Evolutionary conservation across 2,113 vertebrate genomes (phyloP), one percentile per base, ranked within the genome.

Genomic region (Litocranius walleri): DNA sequence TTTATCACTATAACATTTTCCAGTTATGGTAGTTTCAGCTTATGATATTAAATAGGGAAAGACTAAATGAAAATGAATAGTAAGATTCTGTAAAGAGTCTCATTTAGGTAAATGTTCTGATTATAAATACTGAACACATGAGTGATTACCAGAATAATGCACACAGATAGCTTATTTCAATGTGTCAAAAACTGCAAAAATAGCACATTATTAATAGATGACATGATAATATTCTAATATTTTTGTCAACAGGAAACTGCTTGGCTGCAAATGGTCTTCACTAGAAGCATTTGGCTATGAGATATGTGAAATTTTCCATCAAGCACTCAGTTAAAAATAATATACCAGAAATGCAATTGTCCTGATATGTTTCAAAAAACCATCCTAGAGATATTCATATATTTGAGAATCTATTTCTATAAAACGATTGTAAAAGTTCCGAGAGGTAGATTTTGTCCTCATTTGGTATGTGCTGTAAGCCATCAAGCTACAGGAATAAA

Each of bases 181-280:
- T 62, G 21, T 94, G 89, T 94, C 82, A 97, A 93, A 95, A 88
- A 36, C 50, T 94, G 61, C 67, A 89, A 71, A 97, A 94, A 71
- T 71, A 95, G 48, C 40, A 89, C 40, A 92, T 96, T 94, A 94
- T 93, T 93, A 91, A 94, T 93, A 94, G 89, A 29, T 83, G 81
- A n/a, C 43, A 96, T 84, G 80, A 94, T 56, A 48, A 43, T 48
- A 87, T 74, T 93, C 67, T 81, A 74, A 93, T 85, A 59, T 93
- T 95, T 95, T 95, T 98, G 45, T 93, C 85, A 96, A 88, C 14
- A 96, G 61, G 27, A 93, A 88, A 87, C 17, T 61, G 48, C 82
- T 77, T 80, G 8, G 82, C 74, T 98, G 13, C 43, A 98, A 97
- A 87, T 48, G 17, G 89, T 48, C 57, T 4, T 48, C 17, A 83